Evolutionary conservation across 2,888 invertebrate genomes (phyloP), one percentile per base, ranked within the genome.

Genomic region (Ochlodes sylvanus): DNA sequence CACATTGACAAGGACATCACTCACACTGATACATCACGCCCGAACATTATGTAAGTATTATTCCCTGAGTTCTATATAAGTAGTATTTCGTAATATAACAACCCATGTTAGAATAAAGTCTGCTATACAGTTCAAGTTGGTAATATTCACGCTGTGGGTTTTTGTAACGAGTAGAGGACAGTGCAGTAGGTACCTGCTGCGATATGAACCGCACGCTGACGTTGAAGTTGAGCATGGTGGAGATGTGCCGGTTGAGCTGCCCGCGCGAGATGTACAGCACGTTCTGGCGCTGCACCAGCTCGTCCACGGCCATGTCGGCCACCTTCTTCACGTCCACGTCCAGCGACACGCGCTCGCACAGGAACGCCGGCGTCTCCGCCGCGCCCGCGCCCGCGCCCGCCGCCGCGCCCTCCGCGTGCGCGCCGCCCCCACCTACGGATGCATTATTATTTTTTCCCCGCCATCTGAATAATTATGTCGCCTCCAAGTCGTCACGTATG

Each of bases 311-410:
- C 95, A 98, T 96, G 84, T 98, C 98, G 0, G 98, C 96, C 89
- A 98, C 96, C 84, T 98, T 97, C 79, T 97, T 96, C 75, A 98
- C 95, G 83, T 98, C 98, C 75, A 98, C 94, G 83, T 98, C 98
- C 34, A 98, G 95, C 4, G 96, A 96, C 61, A 99, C 97, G 82
- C 97, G 96, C 88, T 98, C 98, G 86, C 98, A 99, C 1, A 98
- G 94, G 90, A 99, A 98, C 3, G 98, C 97, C 0, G 98, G 98
- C 0, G 96, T 96, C 82, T 97, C 97, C 60, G 96, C 81, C 3
- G 94, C 94, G 75, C 77, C 71, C 86, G 88, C 9, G 79, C 69
- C 15, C 12, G 38, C 1, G 10, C 82, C 79, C 68, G 78, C 85
- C 93, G 92, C 76, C 3, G 94, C 94, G 71, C 95, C 94, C 78